phyloP scores from a whole-genome alignment of 2,888 invertebrate genomes.

The Bellardia pandia region DNA sequence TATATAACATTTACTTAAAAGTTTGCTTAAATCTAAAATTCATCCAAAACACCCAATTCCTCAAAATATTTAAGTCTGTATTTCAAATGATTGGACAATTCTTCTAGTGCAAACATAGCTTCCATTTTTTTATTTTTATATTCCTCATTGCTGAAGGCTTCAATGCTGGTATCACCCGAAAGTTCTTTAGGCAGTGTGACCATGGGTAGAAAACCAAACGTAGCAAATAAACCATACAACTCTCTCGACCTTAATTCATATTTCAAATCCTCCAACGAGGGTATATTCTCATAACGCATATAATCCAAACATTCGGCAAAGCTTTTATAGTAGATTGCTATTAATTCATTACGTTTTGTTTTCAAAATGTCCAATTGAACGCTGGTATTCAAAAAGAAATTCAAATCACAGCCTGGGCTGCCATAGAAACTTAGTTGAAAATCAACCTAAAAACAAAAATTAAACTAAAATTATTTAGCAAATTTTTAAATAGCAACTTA shows the following conservation, averaged over 20 bases:
- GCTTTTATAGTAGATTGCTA: slow-evolving; percentile 78
- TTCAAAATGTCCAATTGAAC: slow-evolving; percentile 79
- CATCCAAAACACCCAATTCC: slow-evolving; percentile 78
- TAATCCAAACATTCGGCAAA: slow-evolving; percentile 77
- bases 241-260: slow-evolving; percentile 79
- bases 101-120: slow-evolving; percentile 76
- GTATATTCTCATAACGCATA: slow-evolving; percentile 77
- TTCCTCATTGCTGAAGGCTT: slow-evolving; percentile 76
- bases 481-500: slow-evolving; percentile 75
- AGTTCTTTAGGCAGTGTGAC: slow-evolving; percentile 78
- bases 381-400: slow-evolving; percentile 83
- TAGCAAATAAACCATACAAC: slow-evolving; percentile 78
- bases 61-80: slow-evolving; percentile 79
- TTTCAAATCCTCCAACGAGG: slow-evolving; percentile 78
- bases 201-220: slow-evolving; percentile 80
- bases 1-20: not conserved
- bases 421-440: slow-evolving; percentile 82
- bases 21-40: slow-evolving; percentile 71
- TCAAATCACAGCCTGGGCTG: slow-evolving; percentile 82
- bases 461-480: not conserved
- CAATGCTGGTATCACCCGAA: slow-evolving; percentile 77
- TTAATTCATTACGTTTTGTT: slow-evolving; percentile 77
- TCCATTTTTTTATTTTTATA: slow-evolving; percentile 75
- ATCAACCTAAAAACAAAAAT: slow-evolving; percentile 79
- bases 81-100: slow-evolving; percentile 77